Percentiles rank a stretch among this genome's conserved stretches.
Evolutionary conservation across 2,113 vertebrate species (phyloP).

Genomic region (Pseudopodoces humilis): DNA sequence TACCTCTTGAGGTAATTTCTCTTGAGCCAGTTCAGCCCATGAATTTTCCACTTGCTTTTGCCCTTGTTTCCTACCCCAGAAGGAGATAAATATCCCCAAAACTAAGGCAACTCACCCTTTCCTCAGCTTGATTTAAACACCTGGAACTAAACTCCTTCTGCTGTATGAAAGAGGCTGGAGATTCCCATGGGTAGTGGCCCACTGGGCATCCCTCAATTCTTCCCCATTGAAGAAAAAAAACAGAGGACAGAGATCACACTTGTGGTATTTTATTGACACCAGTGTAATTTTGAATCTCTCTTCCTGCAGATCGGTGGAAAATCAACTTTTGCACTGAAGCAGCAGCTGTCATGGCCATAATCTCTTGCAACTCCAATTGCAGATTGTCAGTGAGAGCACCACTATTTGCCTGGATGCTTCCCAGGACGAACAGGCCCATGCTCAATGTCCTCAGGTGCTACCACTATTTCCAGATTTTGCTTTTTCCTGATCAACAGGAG

Average conservation of each 20-base stretch:
- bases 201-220: neutral
- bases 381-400: neutral
- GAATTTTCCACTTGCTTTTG: neutral
- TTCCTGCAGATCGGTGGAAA: neutral
- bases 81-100: neutral
- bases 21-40: neutral
- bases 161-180: rapidly evolving
- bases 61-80: neutral
- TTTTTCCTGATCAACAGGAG: neutral
- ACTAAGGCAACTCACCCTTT: neutral
- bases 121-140: neutral
- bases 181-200: rapidly evolving
- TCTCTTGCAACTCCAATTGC: neutral
- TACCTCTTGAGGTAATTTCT: neutral
- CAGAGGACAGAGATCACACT: neutral
- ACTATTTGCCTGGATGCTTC: neutral
- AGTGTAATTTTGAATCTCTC: too few relatives aligned
- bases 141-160: neutral
- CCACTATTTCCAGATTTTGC: neutral
- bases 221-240: neutral
- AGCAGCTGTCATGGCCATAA: neutral
- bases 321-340: neutral
- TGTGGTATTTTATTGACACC: neutral
- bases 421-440: neutral
- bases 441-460: neutral